Conservation (phyloP, 2,113 vertebrate genomes). For the Chitala chitala region DNA sequence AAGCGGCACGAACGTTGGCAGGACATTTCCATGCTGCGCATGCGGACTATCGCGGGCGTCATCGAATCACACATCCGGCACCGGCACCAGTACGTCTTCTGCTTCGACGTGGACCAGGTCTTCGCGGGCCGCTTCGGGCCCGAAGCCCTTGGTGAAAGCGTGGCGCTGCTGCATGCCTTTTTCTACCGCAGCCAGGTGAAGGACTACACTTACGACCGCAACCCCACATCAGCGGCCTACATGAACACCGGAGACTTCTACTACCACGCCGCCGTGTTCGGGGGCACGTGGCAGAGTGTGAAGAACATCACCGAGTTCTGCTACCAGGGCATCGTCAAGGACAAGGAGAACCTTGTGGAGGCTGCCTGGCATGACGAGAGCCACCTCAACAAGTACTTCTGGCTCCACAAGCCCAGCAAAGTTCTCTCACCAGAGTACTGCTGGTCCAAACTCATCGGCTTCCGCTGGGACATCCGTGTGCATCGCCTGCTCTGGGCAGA, state of each 20-base stretch:
- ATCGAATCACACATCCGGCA: slow-evolving; percentile 49
- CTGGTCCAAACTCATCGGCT: slow-evolving; percentile 52
- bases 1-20: slow-evolving; percentile 57
- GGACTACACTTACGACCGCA: slow-evolving; percentile 57
- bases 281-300: slow-evolving; percentile 57
- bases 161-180: slow-evolving; percentile 65
- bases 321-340: slow-evolving; percentile 47
- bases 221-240: slow-evolving; percentile 53
- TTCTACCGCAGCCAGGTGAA: slow-evolving; percentile 49
- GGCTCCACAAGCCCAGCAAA: slow-evolving; percentile 61
- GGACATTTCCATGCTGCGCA: slow-evolving; percentile 69
- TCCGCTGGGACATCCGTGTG: slow-evolving; percentile 39
- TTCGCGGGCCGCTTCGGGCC: slow-evolving; percentile 61
- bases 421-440: slow-evolving; percentile 74
- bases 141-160: slow-evolving; percentile 59
- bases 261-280: slow-evolving; percentile 70
- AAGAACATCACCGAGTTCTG: slow-evolving; percentile 51
- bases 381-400: slow-evolving; percentile 70
- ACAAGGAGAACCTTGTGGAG: slow-evolving; percentile 58
- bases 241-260: slow-evolving; percentile 57
- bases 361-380: slow-evolving; percentile 74
- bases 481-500: slow-evolving; percentile 48
- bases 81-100: slow-evolving; percentile 54
- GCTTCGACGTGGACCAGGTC: slow-evolving; percentile 66
- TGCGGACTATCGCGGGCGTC: slow-evolving; percentile 50